Evolutionary conservation across 2,888 invertebrate genomes (phyloP), one percentile per base, ranked within the genome.

Genomic region (Helicoverpa assulta): DNA sequence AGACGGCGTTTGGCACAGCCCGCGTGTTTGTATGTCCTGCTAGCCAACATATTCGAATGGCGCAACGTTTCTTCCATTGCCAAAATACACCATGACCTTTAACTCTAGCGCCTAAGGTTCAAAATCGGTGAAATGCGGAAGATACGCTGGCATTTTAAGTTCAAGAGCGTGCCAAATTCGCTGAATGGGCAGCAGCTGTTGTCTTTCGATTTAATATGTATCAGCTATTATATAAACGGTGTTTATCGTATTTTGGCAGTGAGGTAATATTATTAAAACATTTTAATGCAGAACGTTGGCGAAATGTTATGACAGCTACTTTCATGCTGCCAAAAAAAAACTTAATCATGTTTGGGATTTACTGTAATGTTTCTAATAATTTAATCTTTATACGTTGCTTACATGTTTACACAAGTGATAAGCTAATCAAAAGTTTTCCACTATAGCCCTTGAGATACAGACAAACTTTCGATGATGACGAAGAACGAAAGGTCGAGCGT

Each of bases 1-100:
- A 87, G 81, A 87, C 84, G 81, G 80, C 78, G 77, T 85, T 91
- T 93, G 92, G 92, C 92, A 92, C 83, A 54, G 53, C 61, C 69
- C 68, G 63, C 66, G 43, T 86, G 85, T 89, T 87, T 86, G 80
- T 82, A 81, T 76, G 70, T 77, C 73, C 76, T 69, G 64, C 77
- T 81, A 78, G 85, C 85, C 84, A 86, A 86, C 78, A 83, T 81
- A 82, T 86, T 79, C 74, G 68, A 77, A 80, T 80, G 74, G 68
- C 64, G 79, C 81, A 70, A 67, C 64, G 56, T 43, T 21, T 57
- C 1, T 69, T 59, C 72, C 65, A 71, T 54, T 70, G 70, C 69
- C 73, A 76, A 67, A 78, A 55, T 16, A 7, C n/a, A 73, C 16
- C 18, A 54, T 69, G 65, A 73, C 61, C 69, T 80, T 81, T 87